phyloP scores from a whole-genome alignment of 1,140 invertebrate genomes.

The Galleria mellonella region DNA sequence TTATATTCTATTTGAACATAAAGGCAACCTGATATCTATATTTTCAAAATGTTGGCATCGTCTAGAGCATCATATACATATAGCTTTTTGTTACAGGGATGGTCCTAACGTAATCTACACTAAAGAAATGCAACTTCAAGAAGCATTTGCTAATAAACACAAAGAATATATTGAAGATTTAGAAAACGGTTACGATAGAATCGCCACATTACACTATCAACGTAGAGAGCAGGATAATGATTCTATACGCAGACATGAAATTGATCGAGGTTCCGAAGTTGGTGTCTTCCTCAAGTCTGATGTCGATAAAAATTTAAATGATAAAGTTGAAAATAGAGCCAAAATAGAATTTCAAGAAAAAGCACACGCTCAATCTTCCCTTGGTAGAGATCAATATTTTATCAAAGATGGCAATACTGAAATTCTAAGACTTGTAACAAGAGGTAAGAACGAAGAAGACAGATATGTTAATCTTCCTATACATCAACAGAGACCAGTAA shows the following conservation, averaged over 20 bases:
- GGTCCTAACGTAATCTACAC: conserved; percentile 74
- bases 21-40: no score
- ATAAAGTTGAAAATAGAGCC: conserved; percentile 48
- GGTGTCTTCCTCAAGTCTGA: conserved; percentile 68
- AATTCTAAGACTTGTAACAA: conserved; percentile 85
- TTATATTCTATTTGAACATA: no score
- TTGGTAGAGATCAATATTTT: conserved; percentile 81
- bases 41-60: neutral
- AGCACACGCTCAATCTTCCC: conserved; percentile 42
- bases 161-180: conserved; percentile 78
- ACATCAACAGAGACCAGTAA: conserved; percentile 67
- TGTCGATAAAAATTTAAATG: conserved; percentile 38
- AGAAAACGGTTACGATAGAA: conserved; percentile 73
- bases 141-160: conserved; percentile 72
- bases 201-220: conserved; percentile 66
- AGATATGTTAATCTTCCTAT: conserved; percentile 76
- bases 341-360: conserved; percentile 45
- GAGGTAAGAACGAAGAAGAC: conserved; percentile 80
- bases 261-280: conserved; percentile 83
- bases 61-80: neutral
- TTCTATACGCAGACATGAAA: conserved; percentile 82
- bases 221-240: conserved; percentile 77
- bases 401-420: conserved; percentile 89
- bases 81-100: conserved; percentile 52
- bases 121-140: conserved; percentile 73